Conservation (phyloP, 1,140 invertebrate genomes). For the Drosophila burlai region DNA sequence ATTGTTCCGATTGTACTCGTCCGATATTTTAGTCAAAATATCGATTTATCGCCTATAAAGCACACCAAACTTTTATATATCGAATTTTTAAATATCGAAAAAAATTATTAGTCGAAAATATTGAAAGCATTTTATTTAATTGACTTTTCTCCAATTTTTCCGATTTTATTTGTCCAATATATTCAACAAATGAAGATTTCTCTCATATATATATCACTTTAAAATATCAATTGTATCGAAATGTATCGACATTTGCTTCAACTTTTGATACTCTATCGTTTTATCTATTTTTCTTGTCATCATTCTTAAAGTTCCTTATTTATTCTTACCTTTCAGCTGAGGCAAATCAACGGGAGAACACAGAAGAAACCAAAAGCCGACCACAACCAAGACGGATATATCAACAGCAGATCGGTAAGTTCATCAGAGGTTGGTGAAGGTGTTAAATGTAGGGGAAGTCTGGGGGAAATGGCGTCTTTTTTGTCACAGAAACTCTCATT, state of each 20-base stretch:
- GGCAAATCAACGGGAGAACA: slow-evolving; percentile 13
- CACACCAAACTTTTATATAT: no score
- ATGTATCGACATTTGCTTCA: background rate
- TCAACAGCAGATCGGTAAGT: slow-evolving; percentile 49
- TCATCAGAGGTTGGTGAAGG: slow-evolving; percentile 12
- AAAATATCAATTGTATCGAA: background rate
- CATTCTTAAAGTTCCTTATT: slow-evolving; percentile 19
- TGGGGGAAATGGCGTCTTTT: background rate
- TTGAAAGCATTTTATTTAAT: background rate
- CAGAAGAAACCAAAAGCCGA: slow-evolving; percentile 19
- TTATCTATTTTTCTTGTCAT: background rate
- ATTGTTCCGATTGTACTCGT: no score
- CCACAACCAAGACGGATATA: slow-evolving; percentile 7
- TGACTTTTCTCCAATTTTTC: background rate
- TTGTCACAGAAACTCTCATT: background rate
- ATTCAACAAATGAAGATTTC: background rate
- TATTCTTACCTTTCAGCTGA: slow-evolving; percentile 4
- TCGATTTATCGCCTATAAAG: no score
- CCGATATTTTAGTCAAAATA: no score
- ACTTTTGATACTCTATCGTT: background rate
- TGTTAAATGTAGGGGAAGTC: slow-evolving; percentile 12
- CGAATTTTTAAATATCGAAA: background rate
- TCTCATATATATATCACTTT: background rate
- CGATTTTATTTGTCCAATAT: background rate
- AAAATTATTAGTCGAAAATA: no score